A percentile compares a stretch with the other conserved stretches of the same genome.
phyloP scores from a whole-genome alignment of 30 jellyfish, hydroid and myxozoan genomes.

The Turritopsis dohrnii region DNA sequence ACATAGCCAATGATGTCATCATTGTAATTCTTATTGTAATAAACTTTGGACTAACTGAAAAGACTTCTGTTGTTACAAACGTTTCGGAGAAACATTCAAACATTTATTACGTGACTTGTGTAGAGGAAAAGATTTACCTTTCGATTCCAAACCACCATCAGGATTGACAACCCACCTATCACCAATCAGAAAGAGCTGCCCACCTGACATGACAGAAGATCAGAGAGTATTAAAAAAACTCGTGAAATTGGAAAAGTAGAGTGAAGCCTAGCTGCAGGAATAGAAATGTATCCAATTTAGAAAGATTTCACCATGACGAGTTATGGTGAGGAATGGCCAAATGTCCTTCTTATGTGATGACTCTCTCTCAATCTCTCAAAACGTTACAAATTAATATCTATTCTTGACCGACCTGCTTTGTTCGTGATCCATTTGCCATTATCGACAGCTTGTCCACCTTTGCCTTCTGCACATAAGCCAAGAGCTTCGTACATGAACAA shows the following conservation, averaged over 20 bases:
- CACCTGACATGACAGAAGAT: slow-evolving; percentile 60
- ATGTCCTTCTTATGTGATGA: background rate
- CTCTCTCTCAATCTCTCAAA: background rate
- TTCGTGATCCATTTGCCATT: slow-evolving; percentile 68
- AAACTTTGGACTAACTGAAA: too few relatives aligned
- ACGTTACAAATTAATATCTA: background rate
- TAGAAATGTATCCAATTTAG: too few relatives aligned
- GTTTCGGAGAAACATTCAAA: too few relatives aligned
- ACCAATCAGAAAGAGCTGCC: slow-evolving; percentile 72
- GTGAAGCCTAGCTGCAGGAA: too few relatives aligned
- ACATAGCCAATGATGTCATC: too few relatives aligned
- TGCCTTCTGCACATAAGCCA: slow-evolving; percentile 89
- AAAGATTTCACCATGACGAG: too few relatives aligned
- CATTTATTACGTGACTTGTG: too few relatives aligned
- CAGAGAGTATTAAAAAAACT: background rate
- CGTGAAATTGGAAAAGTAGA: background rate
- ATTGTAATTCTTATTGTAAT: too few relatives aligned
- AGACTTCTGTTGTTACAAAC: too few relatives aligned
- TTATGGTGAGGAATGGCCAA: too few relatives aligned
- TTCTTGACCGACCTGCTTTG: slow-evolving; percentile 42
- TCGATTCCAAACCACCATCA: slow-evolving; percentile 98
- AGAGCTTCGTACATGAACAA: slow-evolving; percentile 92
- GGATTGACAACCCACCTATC: slow-evolving; percentile 94
- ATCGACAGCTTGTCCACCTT: slow-evolving; percentile 83
- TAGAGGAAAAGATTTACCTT: slow-evolving; percentile 48